Evolutionary conservation across 1,140 invertebrate species (phyloP).

Genomic region (Ctenoplectra terminalis): DNA sequence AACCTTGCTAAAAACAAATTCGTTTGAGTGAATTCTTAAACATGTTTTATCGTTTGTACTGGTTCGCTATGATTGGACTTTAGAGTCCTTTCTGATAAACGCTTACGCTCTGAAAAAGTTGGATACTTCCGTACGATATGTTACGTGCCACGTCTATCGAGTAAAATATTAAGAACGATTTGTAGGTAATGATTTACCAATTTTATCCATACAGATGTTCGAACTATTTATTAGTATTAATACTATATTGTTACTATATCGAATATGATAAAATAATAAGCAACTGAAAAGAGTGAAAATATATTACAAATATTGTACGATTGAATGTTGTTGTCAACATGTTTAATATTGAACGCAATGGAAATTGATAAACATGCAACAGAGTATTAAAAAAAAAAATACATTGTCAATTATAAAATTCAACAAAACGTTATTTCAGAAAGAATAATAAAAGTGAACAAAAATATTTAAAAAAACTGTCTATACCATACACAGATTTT

Average conservation of each 20-base stretch:
- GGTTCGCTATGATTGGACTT: constrained; percentile 27
- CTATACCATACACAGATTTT: background rate
- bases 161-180: background rate
- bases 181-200: background rate
- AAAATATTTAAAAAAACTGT: background rate
- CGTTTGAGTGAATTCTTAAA: background rate
- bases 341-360: background rate
- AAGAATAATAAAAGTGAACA: background rate
- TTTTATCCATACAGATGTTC: background rate
- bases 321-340: background rate
- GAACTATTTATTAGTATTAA: background rate
- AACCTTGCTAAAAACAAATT: background rate
- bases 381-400: background rate
- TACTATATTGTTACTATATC: background rate
- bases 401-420: background rate
- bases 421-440: background rate
- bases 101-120: background rate
- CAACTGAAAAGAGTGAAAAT: background rate
- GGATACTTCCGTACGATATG: constrained; percentile 19
- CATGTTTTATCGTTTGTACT: constrained; percentile 13
- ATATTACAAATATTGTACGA: background rate
- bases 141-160: background rate
- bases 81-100: constrained; percentile 39
- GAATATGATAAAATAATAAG: background rate
- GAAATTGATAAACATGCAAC: background rate